Base-by-base conservation (phyloP, 2,113 vertebrate genomes). In the Mionectes macconnelli region DNA sequence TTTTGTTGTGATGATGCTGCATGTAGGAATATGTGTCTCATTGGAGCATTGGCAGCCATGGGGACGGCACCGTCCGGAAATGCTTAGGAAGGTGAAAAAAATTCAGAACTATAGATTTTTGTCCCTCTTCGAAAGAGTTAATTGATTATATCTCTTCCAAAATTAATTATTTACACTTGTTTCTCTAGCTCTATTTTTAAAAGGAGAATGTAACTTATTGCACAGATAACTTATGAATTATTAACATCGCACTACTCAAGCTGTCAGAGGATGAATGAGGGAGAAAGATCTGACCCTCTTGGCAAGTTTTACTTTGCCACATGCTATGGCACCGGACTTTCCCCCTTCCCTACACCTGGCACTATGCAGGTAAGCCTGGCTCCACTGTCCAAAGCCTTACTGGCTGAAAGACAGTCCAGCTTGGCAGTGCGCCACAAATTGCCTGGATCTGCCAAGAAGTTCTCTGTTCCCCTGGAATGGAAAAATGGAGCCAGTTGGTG, bases 171-270 rank as follows among this genome's bases (percentile, higher is more conserved):
- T 93, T 78, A 89, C 42, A 60, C 39, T 76, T 60, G 67, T 50
- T 94, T 94, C 87, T 94, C 70, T 77, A 95, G 94, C 90, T 94
- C 85, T 94, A 21, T 92, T 95, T 96, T 96, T 90, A 90, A 96
- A 93, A 93, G 60, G 50, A 70, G 69, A 59, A 47, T 0, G 33
- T 81, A 94, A 93, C 76, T 94, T 88, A 81, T 19, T 93, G 88
- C 90, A 75, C 40, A 92, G 83, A 79, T 90, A 91, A 81, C n/a
- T 85, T 55, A 73, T 93, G 60, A 93, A 96, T 96, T 92, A 96
- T 96, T 96, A 90, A 95, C 22, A 6, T 40, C 0, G 10, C 24
- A 30, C 75, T 84, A 83, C 91, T 95, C 59, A 47, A 86, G 42
- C 76, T 91, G 69, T 92, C 93, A 91, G 56, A 75, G 75, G 55